phyloP scores from a whole-genome alignment of 2,888 invertebrate species.

The Plebejus anna region DNA sequence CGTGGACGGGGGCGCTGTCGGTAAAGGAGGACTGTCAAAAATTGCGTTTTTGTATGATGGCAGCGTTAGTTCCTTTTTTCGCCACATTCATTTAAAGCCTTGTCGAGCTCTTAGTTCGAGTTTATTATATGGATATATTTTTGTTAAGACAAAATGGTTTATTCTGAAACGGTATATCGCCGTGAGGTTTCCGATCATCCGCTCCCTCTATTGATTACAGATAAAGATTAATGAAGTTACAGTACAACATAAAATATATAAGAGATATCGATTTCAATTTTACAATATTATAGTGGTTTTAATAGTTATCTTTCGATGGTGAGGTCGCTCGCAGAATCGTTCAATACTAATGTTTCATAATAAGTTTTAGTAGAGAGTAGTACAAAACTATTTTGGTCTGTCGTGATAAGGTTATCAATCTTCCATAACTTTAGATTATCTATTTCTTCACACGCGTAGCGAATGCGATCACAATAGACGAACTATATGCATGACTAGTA shows the following conservation, averaged over 20 bases:
- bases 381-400: not conserved
- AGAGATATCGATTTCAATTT: not conserved
- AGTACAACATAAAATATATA: not conserved
- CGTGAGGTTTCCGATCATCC: not conserved
- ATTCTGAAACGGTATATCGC: not conserved
- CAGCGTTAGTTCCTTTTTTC: too few relatives aligned
- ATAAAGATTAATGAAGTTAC: not conserved
- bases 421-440: slow-evolving; percentile 10
- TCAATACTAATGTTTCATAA: not conserved
- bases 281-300: not conserved
- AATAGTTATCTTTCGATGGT: not conserved
- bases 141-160: not conserved
- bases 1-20: too few relatives aligned
- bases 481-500: not conserved
- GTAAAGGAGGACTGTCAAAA: too few relatives aligned
- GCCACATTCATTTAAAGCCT: too few relatives aligned
- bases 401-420: slow-evolving; percentile 7
- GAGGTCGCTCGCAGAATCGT: not conserved
- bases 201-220: not conserved
- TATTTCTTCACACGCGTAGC: not conserved
- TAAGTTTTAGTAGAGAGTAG: slow-evolving; percentile 3
- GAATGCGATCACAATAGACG: not conserved
- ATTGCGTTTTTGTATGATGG: too few relatives aligned
- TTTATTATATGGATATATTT: not conserved
- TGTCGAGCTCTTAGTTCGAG: not conserved